Conservation (phyloP, 2,797 vertebrate genomes). For the Typhlichthys eigenmanni region DNA sequence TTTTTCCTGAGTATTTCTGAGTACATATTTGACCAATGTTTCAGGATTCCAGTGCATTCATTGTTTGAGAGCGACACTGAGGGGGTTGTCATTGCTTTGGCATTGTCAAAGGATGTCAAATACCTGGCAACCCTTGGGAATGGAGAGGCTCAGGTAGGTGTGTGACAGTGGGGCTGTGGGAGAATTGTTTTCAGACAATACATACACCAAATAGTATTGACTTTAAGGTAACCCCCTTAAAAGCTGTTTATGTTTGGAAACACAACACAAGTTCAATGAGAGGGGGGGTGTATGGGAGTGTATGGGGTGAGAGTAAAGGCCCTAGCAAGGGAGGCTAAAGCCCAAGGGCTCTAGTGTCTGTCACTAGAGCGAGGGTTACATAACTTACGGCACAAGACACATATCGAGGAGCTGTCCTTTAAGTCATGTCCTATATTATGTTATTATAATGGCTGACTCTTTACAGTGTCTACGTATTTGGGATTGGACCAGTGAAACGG, state of each 20-base stretch:
- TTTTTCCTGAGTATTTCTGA: conserved; percentile 11
- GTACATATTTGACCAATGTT: conserved; percentile 28
- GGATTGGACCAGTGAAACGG: conserved; percentile 85
- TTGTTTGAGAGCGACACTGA: conserved; percentile 83
- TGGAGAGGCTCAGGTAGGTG: conserved; percentile 82
- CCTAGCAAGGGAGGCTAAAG: no score
- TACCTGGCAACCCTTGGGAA: conserved; percentile 84
- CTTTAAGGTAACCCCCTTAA: no score
- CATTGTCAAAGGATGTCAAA: conserved; percentile 82
- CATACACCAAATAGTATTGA: neutral
- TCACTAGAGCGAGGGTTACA: no score
- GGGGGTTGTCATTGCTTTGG: conserved; percentile 76
- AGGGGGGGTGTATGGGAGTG: no score
- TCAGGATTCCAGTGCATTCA: conserved; percentile 87
- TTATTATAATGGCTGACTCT: neutral
- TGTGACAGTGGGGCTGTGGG: conserved; percentile 12
- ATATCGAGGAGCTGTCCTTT: neutral
- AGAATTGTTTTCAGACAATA: neutral
- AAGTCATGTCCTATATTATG: neutral
- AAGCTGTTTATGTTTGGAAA: no score
- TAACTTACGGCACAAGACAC: neutral
- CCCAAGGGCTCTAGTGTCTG: no score
- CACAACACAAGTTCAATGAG: no score
- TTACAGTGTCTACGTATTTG: conserved; percentile 85
- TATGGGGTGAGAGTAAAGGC: no score